phyloP scores from a whole-genome alignment of 2,888 invertebrate species.

The Melinopterus prodromus region DNA sequence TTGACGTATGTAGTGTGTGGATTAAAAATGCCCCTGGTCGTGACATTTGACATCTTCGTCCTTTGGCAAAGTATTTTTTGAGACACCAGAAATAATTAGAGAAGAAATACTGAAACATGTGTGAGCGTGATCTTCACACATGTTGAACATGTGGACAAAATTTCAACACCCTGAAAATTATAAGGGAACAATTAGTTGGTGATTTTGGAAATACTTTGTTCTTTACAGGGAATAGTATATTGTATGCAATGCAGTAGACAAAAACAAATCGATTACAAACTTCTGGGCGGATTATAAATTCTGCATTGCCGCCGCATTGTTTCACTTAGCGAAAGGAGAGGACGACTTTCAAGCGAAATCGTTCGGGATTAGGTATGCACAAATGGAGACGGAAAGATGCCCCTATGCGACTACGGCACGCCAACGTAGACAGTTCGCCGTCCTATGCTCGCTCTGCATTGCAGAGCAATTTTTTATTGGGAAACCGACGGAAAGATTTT shows the following conservation, averaged over 20 bases:
- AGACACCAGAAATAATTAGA: not conserved
- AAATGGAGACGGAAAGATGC: not conserved
- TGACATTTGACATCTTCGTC: no score
- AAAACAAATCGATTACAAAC: not conserved
- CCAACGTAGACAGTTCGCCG: constrained; percentile 16
- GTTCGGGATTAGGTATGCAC: not conserved
- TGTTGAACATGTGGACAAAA: not conserved
- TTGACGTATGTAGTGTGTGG: no score
- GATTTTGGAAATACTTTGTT: not conserved
- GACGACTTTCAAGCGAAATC: not conserved
- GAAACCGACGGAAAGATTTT: constrained; percentile 17
- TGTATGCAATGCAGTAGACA: not conserved
- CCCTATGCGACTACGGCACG: constrained; percentile 6
- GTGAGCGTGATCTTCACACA: not conserved
- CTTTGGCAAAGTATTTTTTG: not conserved
- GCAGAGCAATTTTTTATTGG: constrained; percentile 24
- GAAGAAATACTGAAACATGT: not conserved
- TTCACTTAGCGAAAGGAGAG: not conserved
- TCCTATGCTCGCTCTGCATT: constrained; percentile 13
- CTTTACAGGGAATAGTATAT: not conserved
- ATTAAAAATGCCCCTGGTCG: no score
- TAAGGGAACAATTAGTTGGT: not conserved
- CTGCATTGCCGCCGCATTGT: not conserved
- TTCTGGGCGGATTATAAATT: not conserved
- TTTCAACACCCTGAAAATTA: not conserved